Percentiles rank a stretch among this genome's conserved stretches.
These are phyloP conservation scores for Sebastes hopkinsi DNA, from an alignment of 2,797 vertebrate genomes.

Conservation along the genomic window DNA sequence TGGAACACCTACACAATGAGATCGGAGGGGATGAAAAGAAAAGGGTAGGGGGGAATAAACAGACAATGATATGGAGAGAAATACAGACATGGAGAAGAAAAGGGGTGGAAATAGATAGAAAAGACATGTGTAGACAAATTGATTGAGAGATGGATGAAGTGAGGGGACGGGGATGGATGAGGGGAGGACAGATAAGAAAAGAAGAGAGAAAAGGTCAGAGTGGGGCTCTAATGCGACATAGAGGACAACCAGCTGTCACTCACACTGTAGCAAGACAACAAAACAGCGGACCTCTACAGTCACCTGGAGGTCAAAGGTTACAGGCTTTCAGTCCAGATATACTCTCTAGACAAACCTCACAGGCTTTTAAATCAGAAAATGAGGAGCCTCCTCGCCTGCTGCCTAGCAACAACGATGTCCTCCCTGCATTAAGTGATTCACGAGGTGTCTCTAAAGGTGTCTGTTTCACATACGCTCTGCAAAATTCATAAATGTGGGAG, in stretches of 20 bases:
- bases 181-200: constrained; percentile 27
- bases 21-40: constrained; percentile 41
- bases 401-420: constrained; percentile 79
- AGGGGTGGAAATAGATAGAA: not conserved
- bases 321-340: constrained; percentile 23
- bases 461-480: constrained; percentile 17
- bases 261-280: constrained; percentile 37
- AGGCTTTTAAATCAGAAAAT: constrained; percentile 21
- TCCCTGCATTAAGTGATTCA: constrained; percentile 53
- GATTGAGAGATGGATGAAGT: constrained; percentile 42
- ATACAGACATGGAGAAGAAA: not conserved
- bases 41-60: constrained; percentile 15
- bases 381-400: constrained; percentile 53
- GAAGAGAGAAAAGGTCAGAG: constrained; percentile 53
- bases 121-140: constrained; percentile 16
- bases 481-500: constrained; percentile 2
- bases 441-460: constrained; percentile 43
- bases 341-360: constrained; percentile 17
- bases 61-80: constrained; percentile 15
- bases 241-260: constrained; percentile 59
- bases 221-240: constrained; percentile 30
- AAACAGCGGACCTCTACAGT: constrained; percentile 40
- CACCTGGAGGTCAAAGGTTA: constrained; percentile 50
- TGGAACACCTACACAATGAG: constrained; percentile 87
- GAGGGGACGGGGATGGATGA: constrained; percentile 27